Conservation (phyloP, 1,140 invertebrate species). For the Nebria ingens region DNA sequence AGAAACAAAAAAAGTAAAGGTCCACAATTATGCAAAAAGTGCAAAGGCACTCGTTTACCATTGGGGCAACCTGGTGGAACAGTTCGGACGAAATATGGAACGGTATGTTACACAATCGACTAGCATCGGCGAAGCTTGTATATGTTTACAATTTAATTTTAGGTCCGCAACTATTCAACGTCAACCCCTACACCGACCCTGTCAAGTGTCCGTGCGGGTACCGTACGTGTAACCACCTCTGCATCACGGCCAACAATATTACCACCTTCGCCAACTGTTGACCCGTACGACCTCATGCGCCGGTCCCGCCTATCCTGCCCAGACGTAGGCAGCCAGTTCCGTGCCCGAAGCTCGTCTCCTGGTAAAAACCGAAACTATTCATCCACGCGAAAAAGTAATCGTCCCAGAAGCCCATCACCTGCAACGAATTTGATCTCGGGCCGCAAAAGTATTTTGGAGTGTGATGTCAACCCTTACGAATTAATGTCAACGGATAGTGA, state of each 20-base stretch:
- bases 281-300: conserved; percentile 73
- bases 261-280: conserved; percentile 36
- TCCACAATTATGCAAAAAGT: conserved; percentile 56
- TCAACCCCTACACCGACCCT: conserved; percentile 16
- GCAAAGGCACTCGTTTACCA: conserved; percentile 60
- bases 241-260: conserved; percentile 49
- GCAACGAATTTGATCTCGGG: conserved; percentile 34
- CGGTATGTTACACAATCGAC: conserved; percentile 20
- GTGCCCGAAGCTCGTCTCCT: conserved; percentile 22
- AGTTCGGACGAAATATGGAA: conserved; percentile 29
- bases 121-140: background rate
- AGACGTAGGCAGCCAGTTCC: conserved; percentile 19
- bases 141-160: conserved; percentile 2
- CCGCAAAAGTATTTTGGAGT: conserved; percentile 65
- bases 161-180: conserved; percentile 41
- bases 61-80: conserved; percentile 36
- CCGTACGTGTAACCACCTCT: conserved; percentile 45
- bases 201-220: conserved; percentile 40
- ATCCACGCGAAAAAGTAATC: conserved; percentile 17
- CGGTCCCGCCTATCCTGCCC: conserved; percentile 49
- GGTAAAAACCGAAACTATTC: conserved; percentile 14
- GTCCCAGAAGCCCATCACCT: conserved; percentile 38
- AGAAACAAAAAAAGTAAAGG: conserved; percentile 50
- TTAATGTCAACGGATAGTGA: conserved; percentile 45
- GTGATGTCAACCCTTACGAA: conserved; percentile 76